Evolutionary conservation across 2,888 invertebrate genomes (phyloP).

Genomic region (Megamerina dolium): DNA sequence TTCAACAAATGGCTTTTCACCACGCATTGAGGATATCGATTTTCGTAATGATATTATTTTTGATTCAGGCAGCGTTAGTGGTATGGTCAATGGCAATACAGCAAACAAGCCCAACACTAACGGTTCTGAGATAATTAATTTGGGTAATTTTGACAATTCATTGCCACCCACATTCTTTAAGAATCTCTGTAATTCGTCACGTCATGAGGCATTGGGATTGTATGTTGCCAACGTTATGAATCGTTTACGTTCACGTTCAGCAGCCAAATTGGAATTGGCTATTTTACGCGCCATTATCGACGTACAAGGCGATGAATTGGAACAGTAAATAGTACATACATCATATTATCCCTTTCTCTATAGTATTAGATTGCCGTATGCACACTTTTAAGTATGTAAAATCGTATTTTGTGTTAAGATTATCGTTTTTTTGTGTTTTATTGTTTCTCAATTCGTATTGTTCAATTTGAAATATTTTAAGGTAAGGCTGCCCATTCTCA

Average conservation of each 20-base stretch:
- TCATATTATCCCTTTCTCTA: background rate
- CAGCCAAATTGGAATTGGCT: constrained; percentile 42
- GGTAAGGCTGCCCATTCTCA: too few relatives aligned
- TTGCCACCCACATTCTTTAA: constrained; percentile 46
- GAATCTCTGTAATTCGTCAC: constrained; percentile 44
- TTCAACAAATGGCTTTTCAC: constrained; percentile 41
- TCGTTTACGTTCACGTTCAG: constrained; percentile 36
- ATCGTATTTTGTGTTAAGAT: background rate
- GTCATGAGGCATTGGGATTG: constrained; percentile 43
- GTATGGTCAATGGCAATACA: constrained; percentile 17
- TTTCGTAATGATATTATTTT: constrained; percentile 45
- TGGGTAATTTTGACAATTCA: constrained; percentile 43
- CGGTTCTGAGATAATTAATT: constrained; percentile 35
- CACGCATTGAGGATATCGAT: constrained; percentile 41
- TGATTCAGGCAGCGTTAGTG: constrained; percentile 22
- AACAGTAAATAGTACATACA: constrained; percentile 25
- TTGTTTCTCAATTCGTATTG: too few relatives aligned
- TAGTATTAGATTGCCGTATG: background rate
- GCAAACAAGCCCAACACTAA: constrained; percentile 7
- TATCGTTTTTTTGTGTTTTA: too few relatives aligned
- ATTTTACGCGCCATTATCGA: constrained; percentile 46
- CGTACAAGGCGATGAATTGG: constrained; percentile 41
- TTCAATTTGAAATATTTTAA: too few relatives aligned
- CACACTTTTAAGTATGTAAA: background rate
- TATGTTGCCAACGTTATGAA: constrained; percentile 48